Evolutionary conservation across 2,797 vertebrate genomes (phyloP).

Genomic region (Euphonia xanthogaster): DNA sequence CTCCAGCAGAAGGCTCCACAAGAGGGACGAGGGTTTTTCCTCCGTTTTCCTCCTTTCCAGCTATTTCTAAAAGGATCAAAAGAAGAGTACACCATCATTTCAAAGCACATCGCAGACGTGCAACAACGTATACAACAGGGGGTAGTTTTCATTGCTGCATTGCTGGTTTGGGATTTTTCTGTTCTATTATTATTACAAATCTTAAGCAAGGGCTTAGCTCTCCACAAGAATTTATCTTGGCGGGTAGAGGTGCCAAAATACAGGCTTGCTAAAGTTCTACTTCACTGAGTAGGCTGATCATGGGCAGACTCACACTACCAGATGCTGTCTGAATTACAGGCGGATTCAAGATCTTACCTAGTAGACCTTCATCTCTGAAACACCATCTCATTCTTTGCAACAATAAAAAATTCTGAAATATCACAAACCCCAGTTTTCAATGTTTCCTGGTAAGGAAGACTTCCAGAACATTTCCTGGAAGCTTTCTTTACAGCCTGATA

Average conservation of each 20-base stretch:
- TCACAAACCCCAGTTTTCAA: not conserved
- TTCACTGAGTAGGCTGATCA: not conserved
- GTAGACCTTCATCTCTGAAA: not conserved
- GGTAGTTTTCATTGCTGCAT: not conserved
- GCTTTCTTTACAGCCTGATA: not conserved
- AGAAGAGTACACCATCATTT: not conserved
- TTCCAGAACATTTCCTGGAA: not conserved
- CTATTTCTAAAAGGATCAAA: constrained; percentile 53
- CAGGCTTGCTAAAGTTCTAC: not conserved
- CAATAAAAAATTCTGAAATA: not conserved
- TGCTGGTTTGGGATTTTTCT: not conserved
- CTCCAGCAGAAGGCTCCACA: not conserved
- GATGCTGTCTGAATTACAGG: not conserved
- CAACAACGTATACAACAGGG: not conserved
- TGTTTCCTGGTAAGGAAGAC: not conserved
- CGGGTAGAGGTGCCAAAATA: rapidly evolving
- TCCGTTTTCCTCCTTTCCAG: not conserved
- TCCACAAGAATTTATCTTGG: not conserved
- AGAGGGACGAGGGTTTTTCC: rapidly evolving
- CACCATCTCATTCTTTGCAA: not conserved
- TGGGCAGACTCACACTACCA: not conserved
- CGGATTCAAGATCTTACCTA: not conserved
- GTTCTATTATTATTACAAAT: not conserved
- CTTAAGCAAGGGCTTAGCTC: not conserved
- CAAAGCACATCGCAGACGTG: not conserved